Evolutionary conservation across 2,113 vertebrate species (phyloP).

Genomic region (Sebastes schlegelii): DNA sequence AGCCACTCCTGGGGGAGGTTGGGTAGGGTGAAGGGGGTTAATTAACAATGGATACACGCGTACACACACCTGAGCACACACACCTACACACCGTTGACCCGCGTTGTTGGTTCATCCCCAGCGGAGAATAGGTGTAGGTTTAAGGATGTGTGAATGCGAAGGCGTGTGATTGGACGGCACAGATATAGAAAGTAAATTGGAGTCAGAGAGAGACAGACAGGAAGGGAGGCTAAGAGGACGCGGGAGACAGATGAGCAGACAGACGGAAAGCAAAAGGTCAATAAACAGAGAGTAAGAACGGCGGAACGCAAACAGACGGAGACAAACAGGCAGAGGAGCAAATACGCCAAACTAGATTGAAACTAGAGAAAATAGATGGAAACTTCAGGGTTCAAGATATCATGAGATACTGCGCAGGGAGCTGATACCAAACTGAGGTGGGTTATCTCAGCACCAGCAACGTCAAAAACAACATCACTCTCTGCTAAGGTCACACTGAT

Average conservation of each 20-base stretch:
- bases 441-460: neutral
- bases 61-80: conserved; percentile 45
- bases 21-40: conserved; percentile 76
- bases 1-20: conserved; percentile 59
- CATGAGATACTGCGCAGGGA: neutral
- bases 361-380: conserved; percentile 23
- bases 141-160: conserved; percentile 57
- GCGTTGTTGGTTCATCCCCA: conserved; percentile 44
- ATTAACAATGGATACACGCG: conserved; percentile 74
- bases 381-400: conserved; percentile 36
- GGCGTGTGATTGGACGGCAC: conserved; percentile 60
- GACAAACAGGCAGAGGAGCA: conserved; percentile 64
- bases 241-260: conserved; percentile 61
- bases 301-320: conserved; percentile 69
- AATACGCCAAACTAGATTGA: conserved; percentile 51
- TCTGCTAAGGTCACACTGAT: conserved; percentile 7
- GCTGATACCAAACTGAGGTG: conserved; percentile 1
- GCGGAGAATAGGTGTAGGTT: conserved; percentile 43
- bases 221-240: conserved; percentile 16
- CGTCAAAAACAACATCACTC: neutral
- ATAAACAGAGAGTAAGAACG: conserved; percentile 62
- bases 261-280: conserved; percentile 72
- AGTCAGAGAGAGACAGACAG: conserved; percentile 46
- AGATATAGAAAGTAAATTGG: conserved; percentile 65
- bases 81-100: conserved; percentile 21